phyloP scores from a whole-genome alignment of 1,140 invertebrate species.

The Listronotus oregonensis region DNA sequence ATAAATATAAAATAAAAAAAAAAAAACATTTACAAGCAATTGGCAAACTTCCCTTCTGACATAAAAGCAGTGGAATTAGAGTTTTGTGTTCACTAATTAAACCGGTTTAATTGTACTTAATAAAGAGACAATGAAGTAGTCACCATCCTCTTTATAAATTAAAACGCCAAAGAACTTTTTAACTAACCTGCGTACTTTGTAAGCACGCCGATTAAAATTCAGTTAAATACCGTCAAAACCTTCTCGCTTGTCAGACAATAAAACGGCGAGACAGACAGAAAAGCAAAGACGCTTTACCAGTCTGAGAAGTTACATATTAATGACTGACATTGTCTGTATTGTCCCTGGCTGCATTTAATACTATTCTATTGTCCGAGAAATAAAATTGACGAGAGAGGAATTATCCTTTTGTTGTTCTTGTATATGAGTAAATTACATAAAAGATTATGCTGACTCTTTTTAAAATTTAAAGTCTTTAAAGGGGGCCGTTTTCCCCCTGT shows the following conservation, averaged over 20 bases:
- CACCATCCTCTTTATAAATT: neutral
- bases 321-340: constrained; percentile 33
- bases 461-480: too few species aligned
- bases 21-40: too few species aligned
- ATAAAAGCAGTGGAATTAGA: too few species aligned
- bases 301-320: constrained; percentile 36
- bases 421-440: neutral
- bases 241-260: constrained; percentile 30
- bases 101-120: too few species aligned
- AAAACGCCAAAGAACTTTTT: constrained; percentile 7
- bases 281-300: constrained; percentile 28
- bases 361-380: constrained; percentile 30
- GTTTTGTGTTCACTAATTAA: too few species aligned
- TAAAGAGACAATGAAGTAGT: too few species aligned
- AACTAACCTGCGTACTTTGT: constrained; percentile 8
- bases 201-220: constrained; percentile 24
- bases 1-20: too few species aligned
- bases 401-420: neutral
- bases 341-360: constrained; percentile 29
- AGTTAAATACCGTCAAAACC: constrained; percentile 28
- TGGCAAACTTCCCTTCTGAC: too few species aligned
- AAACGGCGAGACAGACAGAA: constrained; percentile 24
- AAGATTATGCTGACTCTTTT: neutral
- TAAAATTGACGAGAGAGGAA: constrained; percentile 7
- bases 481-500: too few species aligned